Conservation (phyloP, 2,797 vertebrate species). For the Liparis tanakae region DNA sequence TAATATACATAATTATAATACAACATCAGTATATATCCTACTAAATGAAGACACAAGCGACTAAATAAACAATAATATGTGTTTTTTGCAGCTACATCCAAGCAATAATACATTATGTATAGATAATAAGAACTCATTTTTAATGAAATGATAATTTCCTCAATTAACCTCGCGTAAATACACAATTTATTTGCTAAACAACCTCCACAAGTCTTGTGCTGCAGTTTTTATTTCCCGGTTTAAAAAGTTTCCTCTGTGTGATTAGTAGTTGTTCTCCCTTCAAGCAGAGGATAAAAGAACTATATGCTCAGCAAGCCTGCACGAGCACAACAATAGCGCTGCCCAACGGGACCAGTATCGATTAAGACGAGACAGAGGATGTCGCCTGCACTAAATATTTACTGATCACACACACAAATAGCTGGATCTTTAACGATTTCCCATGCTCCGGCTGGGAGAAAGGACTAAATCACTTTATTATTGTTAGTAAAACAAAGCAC, state of each 20-base stretch:
- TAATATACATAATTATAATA: background rate
- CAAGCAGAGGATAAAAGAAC: constrained; percentile 70
- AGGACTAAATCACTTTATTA: constrained; percentile 95
- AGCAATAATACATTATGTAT: constrained; percentile 23
- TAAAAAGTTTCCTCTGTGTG: constrained; percentile 59
- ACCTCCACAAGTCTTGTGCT: constrained; percentile 10
- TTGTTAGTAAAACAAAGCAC: constrained; percentile 93
- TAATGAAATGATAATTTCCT: constrained; percentile 29
- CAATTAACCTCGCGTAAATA: constrained; percentile 48
- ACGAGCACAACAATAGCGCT: constrained; percentile 84
- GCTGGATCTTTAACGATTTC: constrained; percentile 91
- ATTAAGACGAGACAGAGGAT: constrained; percentile 91
- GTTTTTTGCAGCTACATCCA: background rate
- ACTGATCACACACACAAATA: constrained; percentile 97
- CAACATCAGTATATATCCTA: background rate
- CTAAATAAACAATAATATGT: background rate
- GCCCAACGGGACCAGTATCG: constrained; percentile 90
- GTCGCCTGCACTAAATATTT: constrained; percentile 97
- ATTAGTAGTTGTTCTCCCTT: constrained; percentile 51
- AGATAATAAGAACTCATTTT: constrained; percentile 8
- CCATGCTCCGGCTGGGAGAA: constrained; percentile 85
- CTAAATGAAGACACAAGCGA: constrained; percentile 9
- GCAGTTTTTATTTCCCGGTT: constrained; percentile 44
- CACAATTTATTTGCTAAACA: constrained; percentile 41
- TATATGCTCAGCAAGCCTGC: constrained; percentile 78